Conservation (phyloP, 1,140 invertebrate species). For the Drosophila varians region DNA sequence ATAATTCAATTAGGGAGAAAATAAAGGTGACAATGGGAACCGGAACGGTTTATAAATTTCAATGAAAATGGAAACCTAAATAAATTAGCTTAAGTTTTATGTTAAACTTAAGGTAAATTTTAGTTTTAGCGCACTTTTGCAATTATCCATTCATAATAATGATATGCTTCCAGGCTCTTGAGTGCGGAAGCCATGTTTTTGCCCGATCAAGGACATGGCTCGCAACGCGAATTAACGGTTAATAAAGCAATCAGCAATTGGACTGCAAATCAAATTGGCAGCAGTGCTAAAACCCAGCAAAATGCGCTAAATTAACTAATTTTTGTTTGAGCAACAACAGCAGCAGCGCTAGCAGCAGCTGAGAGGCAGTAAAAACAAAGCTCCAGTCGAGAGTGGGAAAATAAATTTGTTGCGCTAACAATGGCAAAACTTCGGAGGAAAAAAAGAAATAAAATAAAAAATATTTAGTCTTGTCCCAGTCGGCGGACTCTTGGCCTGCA, state of each 20-base stretch:
- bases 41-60: conserved; percentile 4
- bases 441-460: background rate
- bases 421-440: conserved; percentile 49
- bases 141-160: background rate
- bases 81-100: no score
- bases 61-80: background rate
- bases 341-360: conserved; percentile 2
- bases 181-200: conserved; percentile 55
- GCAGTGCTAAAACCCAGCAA: conserved; percentile 70
- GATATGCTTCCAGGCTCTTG: background rate
- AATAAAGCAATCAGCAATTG: conserved; percentile 76
- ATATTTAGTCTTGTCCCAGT: conserved; percentile 7
- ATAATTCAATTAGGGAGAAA: conserved; percentile 64
- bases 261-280: conserved; percentile 76
- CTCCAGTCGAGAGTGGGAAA: conserved; percentile 67
- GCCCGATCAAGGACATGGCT: conserved; percentile 56
- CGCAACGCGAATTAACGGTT: conserved; percentile 64
- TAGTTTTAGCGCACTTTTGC: background rate
- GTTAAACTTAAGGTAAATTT: no score
- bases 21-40: conserved; percentile 45
- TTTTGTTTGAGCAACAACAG: conserved; percentile 51
- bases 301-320: conserved; percentile 78
- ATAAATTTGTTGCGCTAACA: conserved; percentile 74
- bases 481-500: conserved; percentile 41
- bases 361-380: conserved; percentile 31